Conservation (phyloP, 2,797 vertebrate genomes). For the Clarias platycephalus region DNA sequence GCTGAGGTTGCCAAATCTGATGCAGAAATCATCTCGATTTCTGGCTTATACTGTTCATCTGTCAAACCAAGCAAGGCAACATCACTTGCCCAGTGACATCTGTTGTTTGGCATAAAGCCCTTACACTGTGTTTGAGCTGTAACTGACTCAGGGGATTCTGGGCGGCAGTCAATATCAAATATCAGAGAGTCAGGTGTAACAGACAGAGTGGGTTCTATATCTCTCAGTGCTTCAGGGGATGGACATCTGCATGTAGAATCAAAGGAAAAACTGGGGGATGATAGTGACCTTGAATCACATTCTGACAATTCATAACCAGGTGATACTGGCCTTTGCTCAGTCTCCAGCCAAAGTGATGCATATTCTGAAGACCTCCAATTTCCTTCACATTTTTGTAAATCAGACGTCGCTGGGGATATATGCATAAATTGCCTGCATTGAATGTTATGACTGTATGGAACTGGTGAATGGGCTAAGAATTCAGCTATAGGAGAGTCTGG, state of each 20-base stretch:
- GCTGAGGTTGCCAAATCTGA: conserved; percentile 8
- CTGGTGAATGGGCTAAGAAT: conserved; percentile 46
- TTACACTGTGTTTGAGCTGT: conserved; percentile 60
- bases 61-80: conserved; percentile 46
- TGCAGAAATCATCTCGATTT: conserved; percentile 19
- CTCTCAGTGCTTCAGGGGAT: conserved; percentile 45
- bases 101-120: conserved; percentile 14
- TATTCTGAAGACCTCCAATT: conserved; percentile 16
- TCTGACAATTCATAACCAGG: conserved; percentile 66
- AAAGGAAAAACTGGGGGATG: conserved; percentile 23
- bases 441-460: conserved; percentile 30
- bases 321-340: conserved; percentile 60
- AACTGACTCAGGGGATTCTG: conserved; percentile 62
- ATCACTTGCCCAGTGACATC: conserved; percentile 2
- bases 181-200: conserved; percentile 41
- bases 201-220: not conserved
- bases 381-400: conserved; percentile 27
- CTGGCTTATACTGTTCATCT: conserved; percentile 19
- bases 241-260: conserved; percentile 35
- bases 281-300: conserved; percentile 55
- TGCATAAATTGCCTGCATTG: not conserved
- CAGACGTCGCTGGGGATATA: conserved; percentile 5
- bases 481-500: conserved; percentile 71
- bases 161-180: conserved; percentile 37
- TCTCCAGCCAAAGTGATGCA: conserved; percentile 45